Base-by-base conservation (phyloP, 1,140 invertebrate genomes). In the Drosophila pallidifrons region DNA sequence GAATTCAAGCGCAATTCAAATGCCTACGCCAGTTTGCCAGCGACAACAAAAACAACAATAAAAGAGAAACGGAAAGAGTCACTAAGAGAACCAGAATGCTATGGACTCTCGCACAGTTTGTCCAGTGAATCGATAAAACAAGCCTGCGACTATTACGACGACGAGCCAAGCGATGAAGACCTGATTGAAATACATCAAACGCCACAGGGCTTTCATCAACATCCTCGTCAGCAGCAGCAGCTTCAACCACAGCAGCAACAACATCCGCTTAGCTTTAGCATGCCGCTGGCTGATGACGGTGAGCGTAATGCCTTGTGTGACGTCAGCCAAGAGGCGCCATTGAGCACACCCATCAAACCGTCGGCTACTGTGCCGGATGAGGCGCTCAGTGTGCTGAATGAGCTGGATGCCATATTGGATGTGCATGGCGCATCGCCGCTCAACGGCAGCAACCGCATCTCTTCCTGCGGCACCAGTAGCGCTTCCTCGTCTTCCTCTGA, bases 361-460 rank as follows among this genome's bases (percentile, higher is more conserved):
- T 45, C 51, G 15, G 47, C 16, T 7, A 25, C 16, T 49, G 16
- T 71, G 47, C 71, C 79, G 8, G 88, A 91, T 3, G 88, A 91
- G 45, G 80, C 77, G 8, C 51, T 89, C 7, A 86, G 74, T 43
- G 83, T 91, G 15, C 57, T 91, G 0, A 80, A 87, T 60, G 91
- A 92, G 55, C 52, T 92, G 28, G 91, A 92, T 68, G 89, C 88
- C 30, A 92, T 92, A 35, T 55, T 92, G 11, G 91, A 90, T 75
- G 82, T 77, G 8, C 89, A 91, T 61, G 89, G 71, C 20, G 72
- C 47, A 16, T 85, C 77, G 1, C 69, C 81, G 10, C 47, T 77
- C 3, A 76, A 87, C 67, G 77, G 73, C 54, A 49, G 73, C 54
- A 49, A 25, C 49, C 46, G 45, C 35, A 11, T 41, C 49, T 75